A percentile compares a stretch with the other conserved stretches of the same genome.
Evolutionary conservation across 2,113 vertebrate genomes (phyloP).

Genomic region (Charina bottae): DNA sequence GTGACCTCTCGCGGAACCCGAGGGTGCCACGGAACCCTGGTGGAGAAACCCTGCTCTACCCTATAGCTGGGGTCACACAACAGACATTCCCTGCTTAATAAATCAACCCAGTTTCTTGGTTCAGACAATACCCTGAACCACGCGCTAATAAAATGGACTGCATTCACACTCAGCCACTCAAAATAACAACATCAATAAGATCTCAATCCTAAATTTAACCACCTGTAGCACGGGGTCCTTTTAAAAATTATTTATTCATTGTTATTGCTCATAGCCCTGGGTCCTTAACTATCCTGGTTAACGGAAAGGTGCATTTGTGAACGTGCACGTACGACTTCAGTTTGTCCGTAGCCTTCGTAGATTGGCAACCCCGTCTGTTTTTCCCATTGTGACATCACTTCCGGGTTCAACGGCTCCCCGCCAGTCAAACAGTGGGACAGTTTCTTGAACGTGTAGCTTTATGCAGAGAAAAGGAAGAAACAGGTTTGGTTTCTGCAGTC

Average conservation of each 20-base stretch:
- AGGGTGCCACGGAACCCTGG: too few relatives aligned
- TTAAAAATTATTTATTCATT: too few relatives aligned
- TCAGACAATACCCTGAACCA: neutral
- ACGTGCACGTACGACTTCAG: conserved; percentile 70
- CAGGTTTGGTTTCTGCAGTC: neutral
- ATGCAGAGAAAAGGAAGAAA: conserved; percentile 18
- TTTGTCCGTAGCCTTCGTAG: conserved; percentile 83
- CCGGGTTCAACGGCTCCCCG: conserved; percentile 78
- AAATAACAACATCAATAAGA: neutral
- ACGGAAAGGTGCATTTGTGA: neutral
- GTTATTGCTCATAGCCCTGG: neutral
- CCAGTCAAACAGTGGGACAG: conserved; percentile 72
- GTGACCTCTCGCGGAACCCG: too few relatives aligned
- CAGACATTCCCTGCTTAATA: neutral
- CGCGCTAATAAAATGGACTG: neutral
- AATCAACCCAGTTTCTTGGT: neutral
- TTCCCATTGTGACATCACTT: conserved; percentile 76
- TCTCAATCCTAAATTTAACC: neutral
- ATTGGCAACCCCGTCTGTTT: conserved; percentile 75
- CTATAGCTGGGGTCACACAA: neutral
- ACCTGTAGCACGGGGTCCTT: neutral
- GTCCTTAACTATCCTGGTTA: neutral
- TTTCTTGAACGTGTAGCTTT: conserved; percentile 72
- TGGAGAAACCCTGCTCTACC: too few relatives aligned
- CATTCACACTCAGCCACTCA: neutral